A percentile compares a stretch with the other conserved stretches of the same genome.
phyloP scores from a whole-genome alignment of 2,797 vertebrate species.

The Oryzias dopingdopingensis region DNA sequence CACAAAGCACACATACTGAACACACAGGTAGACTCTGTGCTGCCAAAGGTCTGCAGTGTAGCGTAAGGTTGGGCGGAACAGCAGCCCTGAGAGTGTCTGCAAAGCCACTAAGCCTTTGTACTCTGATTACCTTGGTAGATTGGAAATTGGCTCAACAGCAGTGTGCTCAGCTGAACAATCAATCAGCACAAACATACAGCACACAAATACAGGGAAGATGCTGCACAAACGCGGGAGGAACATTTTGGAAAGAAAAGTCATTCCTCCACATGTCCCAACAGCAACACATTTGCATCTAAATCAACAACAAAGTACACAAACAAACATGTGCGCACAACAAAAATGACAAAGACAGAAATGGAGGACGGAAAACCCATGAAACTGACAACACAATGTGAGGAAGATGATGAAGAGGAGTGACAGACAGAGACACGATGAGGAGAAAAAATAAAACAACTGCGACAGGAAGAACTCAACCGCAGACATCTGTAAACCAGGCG shows the following conservation, averaged over 20 bases:
- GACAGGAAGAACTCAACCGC: slow-evolving; percentile 50
- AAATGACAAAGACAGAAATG: background rate
- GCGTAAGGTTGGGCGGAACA: too few relatives aligned
- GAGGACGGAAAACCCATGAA: background rate
- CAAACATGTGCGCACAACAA: too few relatives aligned
- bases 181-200: slow-evolving; percentile 7
- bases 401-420: slow-evolving; percentile 9
- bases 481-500: slow-evolving; percentile 36
- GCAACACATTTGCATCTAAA: background rate
- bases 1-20: too few relatives aligned
- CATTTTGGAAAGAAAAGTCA: background rate
- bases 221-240: background rate
- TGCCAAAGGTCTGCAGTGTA: too few relatives aligned
- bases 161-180: slow-evolving; percentile 46
- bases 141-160: slow-evolving; percentile 25
- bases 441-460: slow-evolving; percentile 33
- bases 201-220: background rate
- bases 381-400: slow-evolving; percentile 16
- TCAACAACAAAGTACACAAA: background rate
- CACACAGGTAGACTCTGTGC: too few relatives aligned
- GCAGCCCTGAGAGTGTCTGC: background rate
- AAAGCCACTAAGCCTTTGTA: slow-evolving; percentile 9
- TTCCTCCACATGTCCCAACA: too few relatives aligned
- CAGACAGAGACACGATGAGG: slow-evolving; percentile 24
- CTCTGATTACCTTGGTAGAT: slow-evolving; percentile 11